A percentile compares a stretch with the other conserved stretches of the same genome.
Conservation (phyloP, 2,888 invertebrate genomes). For the Dicranocentrus wangi region DNA sequence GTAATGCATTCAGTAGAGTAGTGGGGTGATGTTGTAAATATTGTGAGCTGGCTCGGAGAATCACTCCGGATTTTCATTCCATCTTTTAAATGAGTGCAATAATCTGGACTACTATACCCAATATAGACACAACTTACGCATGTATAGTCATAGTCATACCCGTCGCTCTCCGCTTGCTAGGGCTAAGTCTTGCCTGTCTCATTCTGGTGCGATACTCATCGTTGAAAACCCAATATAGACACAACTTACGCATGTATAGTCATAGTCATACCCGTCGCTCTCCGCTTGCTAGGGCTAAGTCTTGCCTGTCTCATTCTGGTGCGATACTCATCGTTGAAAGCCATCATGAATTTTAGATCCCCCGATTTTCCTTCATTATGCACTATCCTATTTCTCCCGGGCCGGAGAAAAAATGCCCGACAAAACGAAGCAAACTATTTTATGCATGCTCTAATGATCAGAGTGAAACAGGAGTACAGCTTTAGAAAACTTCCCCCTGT, state of each 20-base stretch:
- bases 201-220: too few relatives aligned
- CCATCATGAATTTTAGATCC: slow-evolving; percentile 72
- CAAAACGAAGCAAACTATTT: slow-evolving; percentile 39
- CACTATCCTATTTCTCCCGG: slow-evolving; percentile 9
- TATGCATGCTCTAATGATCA: slow-evolving; percentile 29
- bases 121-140: neutral
- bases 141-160: neutral
- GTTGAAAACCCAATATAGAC: slow-evolving; percentile 64
- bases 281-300: neutral
- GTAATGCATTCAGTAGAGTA: neutral
- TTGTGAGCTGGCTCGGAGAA: neutral
- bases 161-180: neutral
- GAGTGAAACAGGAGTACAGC: slow-evolving; percentile 35
- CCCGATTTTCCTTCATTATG: slow-evolving; percentile 38
- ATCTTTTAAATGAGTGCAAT: slow-evolving; percentile 14
- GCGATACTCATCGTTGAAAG: slow-evolving; percentile 56
- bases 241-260: too few relatives aligned
- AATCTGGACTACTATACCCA: neutral
- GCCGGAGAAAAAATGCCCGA: slow-evolving; percentile 32
- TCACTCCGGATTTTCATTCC: slow-evolving; percentile 21
- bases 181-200: neutral
- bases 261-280: neutral
- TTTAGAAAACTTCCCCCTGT: slow-evolving; percentile 32
- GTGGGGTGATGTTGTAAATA: too few relatives aligned
- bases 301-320: slow-evolving; percentile 27